Base-by-base conservation (phyloP, 2,113 vertebrate genomes). In the Atlantisia rogersi region DNA sequence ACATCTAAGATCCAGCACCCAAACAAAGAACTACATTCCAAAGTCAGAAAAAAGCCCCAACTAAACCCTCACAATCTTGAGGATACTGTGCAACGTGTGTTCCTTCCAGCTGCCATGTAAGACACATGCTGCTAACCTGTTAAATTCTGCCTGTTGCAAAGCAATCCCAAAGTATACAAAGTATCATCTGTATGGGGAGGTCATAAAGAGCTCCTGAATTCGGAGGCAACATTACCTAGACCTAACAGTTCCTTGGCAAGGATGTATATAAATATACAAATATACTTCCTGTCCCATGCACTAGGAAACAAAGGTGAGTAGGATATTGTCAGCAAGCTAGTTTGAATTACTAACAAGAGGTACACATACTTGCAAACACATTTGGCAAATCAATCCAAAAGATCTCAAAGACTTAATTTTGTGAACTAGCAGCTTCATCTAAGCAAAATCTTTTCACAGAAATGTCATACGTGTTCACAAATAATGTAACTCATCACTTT, bases 141-240 rank as follows among this genome's bases (percentile, higher is more conserved):
- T 76, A 53, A 79, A 80, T 60, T 73, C 55, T 53, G 10, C 16
- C 67, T 25, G 7, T 15, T 83, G 25, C 28, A 60, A 85, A 90
- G 67, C 29, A 67, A 84, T 55, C 15, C 18, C 22, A 20, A 3
- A 44, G 12, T 6, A 59, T 19, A 50, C 15, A 62, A 88, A 82
- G 44, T 4, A 11, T 37, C 15, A 64, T 29, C n/a, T 58, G 14
- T 44, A 35, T 12, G 0, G 0, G 12, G 15, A 7, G 14, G 32
- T 42, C 25, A 56, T 17, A 68, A 2, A 19, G 65, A 55, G 48
- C 16, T 86, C 58, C 42, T 28, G 35, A 91, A 79, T 73, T 56
- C 1, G 5, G 4, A 56, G 11, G 50, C 29, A 68, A 2, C 26
- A 11, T 25, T 24, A 82, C 26, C 56, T 26, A 80, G 48, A 68